Percentiles rank a stretch among this genome's conserved stretches.
These are phyloP conservation scores for Epicampocera succincta DNA, from an alignment of 2,888 invertebrate genomes.

Conservation along the genomic window DNA sequence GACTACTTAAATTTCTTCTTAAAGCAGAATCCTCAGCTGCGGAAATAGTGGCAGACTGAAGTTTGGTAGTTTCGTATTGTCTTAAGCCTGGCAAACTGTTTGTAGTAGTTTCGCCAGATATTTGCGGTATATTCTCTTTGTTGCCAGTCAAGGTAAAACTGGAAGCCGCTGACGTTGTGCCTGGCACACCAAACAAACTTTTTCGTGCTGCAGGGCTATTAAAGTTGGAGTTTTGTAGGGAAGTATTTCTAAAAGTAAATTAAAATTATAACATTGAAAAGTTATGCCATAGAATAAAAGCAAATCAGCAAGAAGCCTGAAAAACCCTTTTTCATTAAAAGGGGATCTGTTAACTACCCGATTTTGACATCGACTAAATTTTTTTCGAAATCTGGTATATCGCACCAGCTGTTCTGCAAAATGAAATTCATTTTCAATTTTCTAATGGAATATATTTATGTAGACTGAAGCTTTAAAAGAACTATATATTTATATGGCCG, in stretches of 20 bases:
- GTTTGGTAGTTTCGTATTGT: slow-evolving; percentile 55
- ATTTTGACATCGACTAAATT: no score
- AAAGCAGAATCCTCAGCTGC: slow-evolving; percentile 73
- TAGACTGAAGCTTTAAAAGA: no score
- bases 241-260: slow-evolving; percentile 48
- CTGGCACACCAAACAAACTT: slow-evolving; percentile 73
- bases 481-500: no score
- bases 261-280: neutral
- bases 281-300: no score
- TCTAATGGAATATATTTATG: no score
- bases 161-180: slow-evolving; percentile 27
- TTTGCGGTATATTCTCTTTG: slow-evolving; percentile 78
- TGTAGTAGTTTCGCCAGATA: slow-evolving; percentile 36
- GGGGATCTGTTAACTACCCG: no score
- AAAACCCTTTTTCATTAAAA: no score
- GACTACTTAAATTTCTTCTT: slow-evolving; percentile 76
- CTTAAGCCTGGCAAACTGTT: slow-evolving; percentile 36
- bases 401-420: no score
- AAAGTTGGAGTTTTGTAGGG: slow-evolving; percentile 65
- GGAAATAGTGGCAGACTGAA: slow-evolving; percentile 36
- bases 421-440: no score
- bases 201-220: slow-evolving; percentile 75
- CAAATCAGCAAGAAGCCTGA: neutral
- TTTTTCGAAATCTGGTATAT: no score
- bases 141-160: slow-evolving; percentile 68